Percentiles rank a stretch among this genome's conserved stretches.
These are phyloP conservation scores for Nomada fucata DNA, from an alignment of 2,888 invertebrate species.

Conservation along the genomic window DNA sequence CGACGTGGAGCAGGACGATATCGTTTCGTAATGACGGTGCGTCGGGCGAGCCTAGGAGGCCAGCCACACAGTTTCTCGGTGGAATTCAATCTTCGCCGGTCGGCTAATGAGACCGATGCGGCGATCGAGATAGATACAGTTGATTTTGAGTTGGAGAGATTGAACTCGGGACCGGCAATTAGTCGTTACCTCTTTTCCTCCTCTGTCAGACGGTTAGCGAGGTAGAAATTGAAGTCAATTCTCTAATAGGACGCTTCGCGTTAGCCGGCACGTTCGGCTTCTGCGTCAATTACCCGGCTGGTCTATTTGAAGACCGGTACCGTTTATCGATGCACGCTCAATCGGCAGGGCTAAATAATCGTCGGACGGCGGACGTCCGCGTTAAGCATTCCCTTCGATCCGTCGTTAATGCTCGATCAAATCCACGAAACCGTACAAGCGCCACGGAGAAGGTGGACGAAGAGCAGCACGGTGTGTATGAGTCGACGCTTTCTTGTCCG, in stretches of 20 bases:
- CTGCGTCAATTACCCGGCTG: conserved; percentile 10
- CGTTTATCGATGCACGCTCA: conserved; percentile 7
- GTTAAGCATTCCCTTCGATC: conserved; percentile 56
- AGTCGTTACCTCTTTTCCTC: background rate
- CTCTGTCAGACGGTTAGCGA: background rate
- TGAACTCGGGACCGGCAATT: conserved; percentile 5
- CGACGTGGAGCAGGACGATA: conserved; percentile 6
- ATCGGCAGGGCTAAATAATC: conserved; percentile 23
- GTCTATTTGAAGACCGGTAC: background rate
- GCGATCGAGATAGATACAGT: conserved; percentile 33
- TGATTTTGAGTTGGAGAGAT: conserved; percentile 36
- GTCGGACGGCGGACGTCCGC: conserved; percentile 22
- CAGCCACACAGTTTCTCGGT: conserved; percentile 37
- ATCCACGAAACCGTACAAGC: conserved; percentile 50
- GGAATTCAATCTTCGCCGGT: conserved; percentile 55
- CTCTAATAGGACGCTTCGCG: background rate
- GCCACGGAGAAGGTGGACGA: background rate
- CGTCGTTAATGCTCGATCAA: conserved; percentile 57
- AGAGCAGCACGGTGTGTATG: conserved; percentile 62
- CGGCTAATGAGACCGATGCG: conserved; percentile 49
- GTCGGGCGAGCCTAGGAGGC: background rate
- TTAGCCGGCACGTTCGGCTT: background rate
- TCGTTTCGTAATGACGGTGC: conserved; percentile 15
- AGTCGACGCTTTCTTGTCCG: conserved; percentile 76
- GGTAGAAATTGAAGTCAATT: background rate